Conservation (phyloP, 2,113 vertebrate species). For the Engraulis encrasicolus region DNA sequence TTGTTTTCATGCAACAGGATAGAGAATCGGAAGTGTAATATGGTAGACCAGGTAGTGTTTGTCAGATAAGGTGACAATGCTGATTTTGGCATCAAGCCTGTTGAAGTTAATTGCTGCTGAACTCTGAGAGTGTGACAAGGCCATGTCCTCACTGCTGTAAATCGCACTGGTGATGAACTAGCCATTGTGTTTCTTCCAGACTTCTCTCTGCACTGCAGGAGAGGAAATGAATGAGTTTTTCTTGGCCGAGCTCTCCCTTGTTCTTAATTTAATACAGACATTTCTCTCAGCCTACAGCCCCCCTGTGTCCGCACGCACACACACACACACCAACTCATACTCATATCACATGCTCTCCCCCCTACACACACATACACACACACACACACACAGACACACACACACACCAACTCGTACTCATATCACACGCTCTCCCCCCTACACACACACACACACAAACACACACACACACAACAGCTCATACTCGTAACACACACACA, state of each 20-base stretch:
- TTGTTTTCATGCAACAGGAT: not conserved
- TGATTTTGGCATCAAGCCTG: not conserved
- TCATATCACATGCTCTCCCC: too few species aligned
- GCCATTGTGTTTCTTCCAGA: constrained; percentile 7
- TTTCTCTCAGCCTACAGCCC: not conserved
- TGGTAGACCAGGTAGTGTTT: not conserved
- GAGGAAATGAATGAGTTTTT: constrained; percentile 5
- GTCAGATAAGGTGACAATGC: not conserved
- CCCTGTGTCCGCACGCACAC: not conserved
- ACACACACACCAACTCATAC: not conserved
- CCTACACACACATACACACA: not conserved
- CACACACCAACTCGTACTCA: too few species aligned
- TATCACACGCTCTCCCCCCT: too few species aligned
- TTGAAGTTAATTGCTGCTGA: not conserved
- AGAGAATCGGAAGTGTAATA: not conserved
- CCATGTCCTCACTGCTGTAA: not conserved
- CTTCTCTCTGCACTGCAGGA: not conserved
- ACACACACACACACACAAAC: not conserved
- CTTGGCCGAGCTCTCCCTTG: not conserved
- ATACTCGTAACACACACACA: too few species aligned
- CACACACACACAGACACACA: not conserved
- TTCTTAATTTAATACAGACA: constrained; percentile 12
- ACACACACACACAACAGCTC: too few species aligned
- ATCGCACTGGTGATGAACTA: not conserved
- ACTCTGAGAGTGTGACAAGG: not conserved